These are phyloP conservation scores for Lordiphosa stackelbergi DNA, from an alignment of 1,140 invertebrate species.

Conservation along the genomic window DNA sequence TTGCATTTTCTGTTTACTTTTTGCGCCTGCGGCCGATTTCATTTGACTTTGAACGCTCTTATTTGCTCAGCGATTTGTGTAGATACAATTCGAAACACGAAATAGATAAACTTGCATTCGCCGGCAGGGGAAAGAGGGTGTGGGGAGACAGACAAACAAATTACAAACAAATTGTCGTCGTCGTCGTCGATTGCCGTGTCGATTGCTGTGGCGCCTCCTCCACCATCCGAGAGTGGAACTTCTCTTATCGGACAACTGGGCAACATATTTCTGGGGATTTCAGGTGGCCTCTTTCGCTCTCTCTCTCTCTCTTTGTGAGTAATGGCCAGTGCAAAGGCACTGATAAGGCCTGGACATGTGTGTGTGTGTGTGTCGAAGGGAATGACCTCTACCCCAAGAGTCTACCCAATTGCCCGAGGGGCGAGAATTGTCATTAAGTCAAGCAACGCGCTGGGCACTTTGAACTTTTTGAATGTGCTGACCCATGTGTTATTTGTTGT, in stretches of 20 bases:
- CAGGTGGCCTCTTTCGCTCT: constrained; percentile 20
- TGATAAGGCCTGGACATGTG: constrained; percentile 35
- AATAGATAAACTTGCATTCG: constrained; percentile 22
- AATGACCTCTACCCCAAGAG: constrained; percentile 1
- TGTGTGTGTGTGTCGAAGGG: neutral
- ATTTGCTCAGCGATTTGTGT: constrained; percentile 53
- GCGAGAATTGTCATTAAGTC: constrained; percentile 15
- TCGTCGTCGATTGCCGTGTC: constrained; percentile 26
- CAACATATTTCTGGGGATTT: constrained; percentile 8
- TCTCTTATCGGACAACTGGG: constrained; percentile 26
- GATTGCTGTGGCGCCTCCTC: constrained; percentile 24
- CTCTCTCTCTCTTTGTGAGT: constrained; percentile 31
- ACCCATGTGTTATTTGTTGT: constrained; percentile 5
- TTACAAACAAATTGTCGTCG: constrained; percentile 71
- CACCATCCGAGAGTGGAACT: neutral
- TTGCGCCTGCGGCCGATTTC: constrained; percentile 47
- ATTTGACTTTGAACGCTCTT: constrained; percentile 46
- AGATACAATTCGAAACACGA: constrained; percentile 33
- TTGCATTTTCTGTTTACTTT: constrained; percentile 40
- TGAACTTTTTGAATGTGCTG: constrained; percentile 8
- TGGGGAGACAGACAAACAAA: constrained; percentile 52
- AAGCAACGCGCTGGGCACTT: neutral
- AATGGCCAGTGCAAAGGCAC: constrained; percentile 34
- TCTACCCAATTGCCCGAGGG: neutral
- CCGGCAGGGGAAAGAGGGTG: no score